Evolutionary conservation across 2,113 vertebrate genomes (phyloP).

Genomic region (Nothocercus nigrocapillus): DNA sequence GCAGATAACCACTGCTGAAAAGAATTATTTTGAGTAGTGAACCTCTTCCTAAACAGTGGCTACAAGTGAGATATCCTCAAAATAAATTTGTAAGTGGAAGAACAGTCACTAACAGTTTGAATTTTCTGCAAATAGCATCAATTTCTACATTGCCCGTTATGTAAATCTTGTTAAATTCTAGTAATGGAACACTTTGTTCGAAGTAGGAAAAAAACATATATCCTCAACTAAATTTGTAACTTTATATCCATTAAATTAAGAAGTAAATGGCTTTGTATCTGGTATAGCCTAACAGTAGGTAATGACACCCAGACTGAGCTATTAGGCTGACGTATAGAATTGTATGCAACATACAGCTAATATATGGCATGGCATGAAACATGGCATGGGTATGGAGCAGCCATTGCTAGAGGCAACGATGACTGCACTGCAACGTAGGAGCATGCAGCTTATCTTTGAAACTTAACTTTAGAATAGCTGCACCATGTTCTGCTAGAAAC

Average conservation of each 20-base stretch:
- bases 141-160: not conserved
- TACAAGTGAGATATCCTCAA: not conserved
- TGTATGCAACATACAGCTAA: not conserved
- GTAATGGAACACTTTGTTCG: not conserved
- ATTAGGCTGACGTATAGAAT: not conserved
- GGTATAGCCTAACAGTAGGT: not conserved
- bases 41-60: not conserved
- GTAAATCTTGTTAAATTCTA: not conserved
- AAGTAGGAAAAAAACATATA: not conserved
- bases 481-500: not conserved
- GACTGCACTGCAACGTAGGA: not conserved
- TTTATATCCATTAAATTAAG: not conserved
- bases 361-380: not conserved
- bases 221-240: not conserved
- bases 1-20: not conserved
- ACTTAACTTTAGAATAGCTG: not conserved
- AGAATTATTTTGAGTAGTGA: not conserved
- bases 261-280: not conserved
- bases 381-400: not conserved
- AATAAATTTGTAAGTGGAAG: not conserved
- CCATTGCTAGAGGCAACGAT: rapidly evolving
- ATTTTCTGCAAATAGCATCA: not conserved
- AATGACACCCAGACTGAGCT: not conserved
- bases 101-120: not conserved
- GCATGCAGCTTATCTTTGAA: not conserved